Evolutionary conservation across 2,113 vertebrate genomes (phyloP).

Genomic region (Baryphthengus martii): DNA sequence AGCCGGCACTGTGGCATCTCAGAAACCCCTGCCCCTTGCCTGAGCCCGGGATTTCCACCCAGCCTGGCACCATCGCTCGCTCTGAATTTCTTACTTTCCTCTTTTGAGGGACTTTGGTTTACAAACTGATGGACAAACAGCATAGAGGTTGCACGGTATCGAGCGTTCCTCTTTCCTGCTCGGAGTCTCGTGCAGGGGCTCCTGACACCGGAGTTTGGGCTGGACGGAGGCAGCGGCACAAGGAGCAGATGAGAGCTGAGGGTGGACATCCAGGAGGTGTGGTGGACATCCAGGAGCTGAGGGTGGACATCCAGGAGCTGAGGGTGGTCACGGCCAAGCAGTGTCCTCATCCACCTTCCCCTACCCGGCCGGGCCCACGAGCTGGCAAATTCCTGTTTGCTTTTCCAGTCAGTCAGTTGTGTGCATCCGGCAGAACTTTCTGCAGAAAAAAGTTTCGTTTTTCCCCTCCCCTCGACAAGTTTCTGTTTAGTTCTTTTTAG

Average conservation of each 20-base stretch:
- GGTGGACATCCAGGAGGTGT: not conserved
- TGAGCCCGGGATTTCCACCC: too few species aligned
- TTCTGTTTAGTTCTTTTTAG: not conserved
- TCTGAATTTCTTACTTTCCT: too few species aligned
- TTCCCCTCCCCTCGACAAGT: not conserved
- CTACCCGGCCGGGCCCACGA: not conserved
- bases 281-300: not conserved
- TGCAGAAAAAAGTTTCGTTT: not conserved
- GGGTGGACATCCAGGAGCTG: not conserved
- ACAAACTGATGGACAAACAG: not conserved
- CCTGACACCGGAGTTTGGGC: not conserved
- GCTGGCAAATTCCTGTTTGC: not conserved
- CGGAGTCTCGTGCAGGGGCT: not conserved
- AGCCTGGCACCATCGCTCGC: too few species aligned
- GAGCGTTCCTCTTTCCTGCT: not conserved
- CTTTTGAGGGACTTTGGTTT: not conserved
- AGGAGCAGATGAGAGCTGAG: too few species aligned
- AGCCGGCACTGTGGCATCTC: too few species aligned
- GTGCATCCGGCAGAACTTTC: not conserved
- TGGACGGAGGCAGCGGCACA: not conserved
- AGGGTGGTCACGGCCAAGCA: rapidly evolving
- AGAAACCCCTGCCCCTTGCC: too few species aligned
- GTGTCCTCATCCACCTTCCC: not conserved
- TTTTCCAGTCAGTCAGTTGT: not conserved
- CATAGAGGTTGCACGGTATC: not conserved